phyloP scores from a whole-genome alignment of 2,888 invertebrate genomes.

The Venustoraphidia nigricollis region DNA sequence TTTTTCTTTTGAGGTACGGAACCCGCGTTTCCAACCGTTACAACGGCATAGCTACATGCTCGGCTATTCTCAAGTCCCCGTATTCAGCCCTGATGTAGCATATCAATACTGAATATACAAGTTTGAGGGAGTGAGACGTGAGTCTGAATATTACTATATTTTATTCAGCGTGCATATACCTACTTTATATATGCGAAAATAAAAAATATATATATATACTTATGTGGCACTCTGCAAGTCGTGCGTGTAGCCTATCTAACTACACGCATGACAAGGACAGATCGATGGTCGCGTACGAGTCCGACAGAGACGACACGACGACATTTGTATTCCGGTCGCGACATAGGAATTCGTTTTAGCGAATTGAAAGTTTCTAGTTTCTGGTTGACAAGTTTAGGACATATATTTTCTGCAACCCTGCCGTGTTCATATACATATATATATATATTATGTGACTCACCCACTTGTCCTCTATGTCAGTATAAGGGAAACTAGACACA shows the following conservation, averaged over 20 bases:
- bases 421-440: no score
- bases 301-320: background rate
- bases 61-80: no score
- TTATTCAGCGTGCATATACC: background rate
- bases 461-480: no score
- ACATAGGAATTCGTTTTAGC: conserved; percentile 4
- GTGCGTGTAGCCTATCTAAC: background rate
- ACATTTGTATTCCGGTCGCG: conserved; percentile 4
- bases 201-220: background rate
- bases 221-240: background rate
- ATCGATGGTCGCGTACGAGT: background rate
- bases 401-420: background rate
- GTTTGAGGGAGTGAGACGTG: no score
- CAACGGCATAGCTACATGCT: no score
- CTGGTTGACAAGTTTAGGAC: conserved; percentile 7
- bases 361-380: conserved; percentile 7
- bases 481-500: no score
- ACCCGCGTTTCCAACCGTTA: no score
- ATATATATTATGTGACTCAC: no score
- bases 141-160: background rate
- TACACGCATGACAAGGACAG: background rate
- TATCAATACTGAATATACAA: no score
- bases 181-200: background rate
- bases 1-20: no score
- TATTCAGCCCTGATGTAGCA: no score